Evolutionary conservation across 2,888 invertebrate species (phyloP).

Genomic region (Meiosimyza platycephala): DNA sequence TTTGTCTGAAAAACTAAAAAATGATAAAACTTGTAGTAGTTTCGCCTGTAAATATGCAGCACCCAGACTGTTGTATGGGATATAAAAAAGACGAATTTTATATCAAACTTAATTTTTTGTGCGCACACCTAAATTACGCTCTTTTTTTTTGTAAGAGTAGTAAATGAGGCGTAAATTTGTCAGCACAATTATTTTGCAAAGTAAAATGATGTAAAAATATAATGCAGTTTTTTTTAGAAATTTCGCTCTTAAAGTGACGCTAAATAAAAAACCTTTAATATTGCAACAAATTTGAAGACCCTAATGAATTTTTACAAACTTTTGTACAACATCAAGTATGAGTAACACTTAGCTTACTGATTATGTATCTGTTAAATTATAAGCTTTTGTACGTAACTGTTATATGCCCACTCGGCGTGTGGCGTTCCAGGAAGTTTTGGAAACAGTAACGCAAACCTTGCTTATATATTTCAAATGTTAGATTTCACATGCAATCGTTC

Average conservation of each 20-base stretch:
- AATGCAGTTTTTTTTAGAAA: neutral
- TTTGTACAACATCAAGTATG: no score
- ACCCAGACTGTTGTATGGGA: neutral
- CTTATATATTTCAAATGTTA: no score
- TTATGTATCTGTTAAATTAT: neutral
- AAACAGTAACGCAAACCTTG: no score
- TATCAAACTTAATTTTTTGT: no score
- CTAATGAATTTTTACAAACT: no score
- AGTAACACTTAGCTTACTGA: neutral
- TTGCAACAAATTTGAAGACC: no score
- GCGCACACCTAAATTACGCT: no score
- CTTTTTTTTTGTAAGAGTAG: neutral
- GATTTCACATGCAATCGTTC: no score
- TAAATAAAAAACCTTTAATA: no score
- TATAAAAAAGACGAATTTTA: no score
- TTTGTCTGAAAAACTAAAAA: no score
- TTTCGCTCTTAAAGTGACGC: no score
- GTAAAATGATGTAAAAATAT: neutral
- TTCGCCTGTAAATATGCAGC: slow-evolving; percentile 7
- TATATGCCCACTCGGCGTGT: neutral
- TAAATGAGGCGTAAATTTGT: slow-evolving; percentile 3
- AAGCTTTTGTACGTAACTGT: neutral
- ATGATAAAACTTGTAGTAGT: neutral
- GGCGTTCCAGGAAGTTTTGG: neutral
- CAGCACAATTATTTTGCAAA: slow-evolving; percentile 1